A percentile compares a stretch with the other conserved stretches of the same genome.
Evolutionary conservation across 2,113 vertebrate species (phyloP).

Genomic region (Pygoscelis adeliae): DNA sequence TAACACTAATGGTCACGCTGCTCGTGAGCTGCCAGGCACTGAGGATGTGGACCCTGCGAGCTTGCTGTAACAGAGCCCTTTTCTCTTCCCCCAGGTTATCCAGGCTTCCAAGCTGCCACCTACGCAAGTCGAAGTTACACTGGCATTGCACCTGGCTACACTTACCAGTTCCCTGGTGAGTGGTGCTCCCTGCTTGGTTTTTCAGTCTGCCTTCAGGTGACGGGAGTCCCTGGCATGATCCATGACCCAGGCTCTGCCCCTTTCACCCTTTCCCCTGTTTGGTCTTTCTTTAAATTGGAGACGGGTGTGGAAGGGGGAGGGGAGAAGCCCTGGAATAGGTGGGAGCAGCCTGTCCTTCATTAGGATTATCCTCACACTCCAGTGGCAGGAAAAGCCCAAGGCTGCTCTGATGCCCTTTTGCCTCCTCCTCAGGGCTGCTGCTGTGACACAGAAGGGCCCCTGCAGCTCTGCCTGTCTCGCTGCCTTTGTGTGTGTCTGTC

Average conservation of each 20-base stretch:
- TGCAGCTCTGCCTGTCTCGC: conserved; percentile 32
- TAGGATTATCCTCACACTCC: conserved; percentile 36
- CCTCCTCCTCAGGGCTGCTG: not conserved
- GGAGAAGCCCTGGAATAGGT: conserved; percentile 65
- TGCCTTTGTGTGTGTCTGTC: conserved; percentile 39
- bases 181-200: not conserved
- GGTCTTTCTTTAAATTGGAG: conserved; percentile 29
- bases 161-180: conserved; percentile 99
- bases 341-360: conserved; percentile 55
- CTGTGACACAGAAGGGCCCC: conserved; percentile 46
- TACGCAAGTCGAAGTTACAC: conserved; percentile 97
- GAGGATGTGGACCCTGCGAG: not conserved
- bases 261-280: not conserved
- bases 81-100: conserved; percentile 84
- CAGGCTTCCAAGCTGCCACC: conserved; percentile 96
- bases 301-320: conserved; percentile 40
- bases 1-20: not conserved
- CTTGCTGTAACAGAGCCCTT: not conserved
- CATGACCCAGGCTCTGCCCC: not conserved
- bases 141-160: conserved; percentile 95
- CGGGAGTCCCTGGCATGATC: not conserved
- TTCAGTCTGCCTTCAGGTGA: conserved; percentile 6
- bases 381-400: conserved; percentile 40
- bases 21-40: not conserved
- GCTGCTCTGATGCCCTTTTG: not conserved